Evolutionary conservation across 2,113 vertebrate genomes (phyloP), one percentile per base, ranked within the genome.

Genomic region (Scophthalmus maximus): DNA sequence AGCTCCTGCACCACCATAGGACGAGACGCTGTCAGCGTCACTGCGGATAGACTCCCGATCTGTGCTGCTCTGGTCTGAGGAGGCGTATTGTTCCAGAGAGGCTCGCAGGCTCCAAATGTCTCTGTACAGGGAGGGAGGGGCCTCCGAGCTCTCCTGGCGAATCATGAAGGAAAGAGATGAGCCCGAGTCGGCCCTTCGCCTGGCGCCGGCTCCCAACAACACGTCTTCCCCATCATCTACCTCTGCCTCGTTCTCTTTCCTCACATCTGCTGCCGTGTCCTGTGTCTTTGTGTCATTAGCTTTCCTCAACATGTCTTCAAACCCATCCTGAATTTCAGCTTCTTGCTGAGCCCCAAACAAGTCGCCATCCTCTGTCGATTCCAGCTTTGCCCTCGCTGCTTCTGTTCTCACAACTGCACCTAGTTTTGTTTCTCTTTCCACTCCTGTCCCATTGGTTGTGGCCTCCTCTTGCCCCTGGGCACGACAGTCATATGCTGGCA

Each of bases 21-120:
- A 98, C 50, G 95, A 96, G 59, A 95, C 82, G 4, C 96, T 97
- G 84, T 97, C 97, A 0, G 93, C 95, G 0, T 98, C 96, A 9
- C 96, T 96, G 64, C 95, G 95, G 58, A 95, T 94, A 0, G 95
- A 98, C 89, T 98, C 97, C 38, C 94, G 93, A 78, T 97, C 96
- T 12, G 96, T 96, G 89, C 95, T 96, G 91, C 95, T 96, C 29
- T 95, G 95, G 86, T 97, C 95, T 0, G 96, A 95, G 20, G 97
- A 96, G 22, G 95, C 96, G 2, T 94, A 95, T 40, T 95, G 93
- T 87, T 99, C 98, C 20, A 99, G 94, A 0, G 98, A 98, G 30
- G 97, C 97, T 1, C 97, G 94, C 51, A 99, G 90, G 85, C 94
- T 98, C 98, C 97, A 99, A 82, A 99, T 96, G 92, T 99, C 98